Percentiles rank a stretch among this genome's conserved stretches.
phyloP scores from a whole-genome alignment of 2,888 invertebrate genomes.

The Chaetogeoica ovagalla region DNA sequence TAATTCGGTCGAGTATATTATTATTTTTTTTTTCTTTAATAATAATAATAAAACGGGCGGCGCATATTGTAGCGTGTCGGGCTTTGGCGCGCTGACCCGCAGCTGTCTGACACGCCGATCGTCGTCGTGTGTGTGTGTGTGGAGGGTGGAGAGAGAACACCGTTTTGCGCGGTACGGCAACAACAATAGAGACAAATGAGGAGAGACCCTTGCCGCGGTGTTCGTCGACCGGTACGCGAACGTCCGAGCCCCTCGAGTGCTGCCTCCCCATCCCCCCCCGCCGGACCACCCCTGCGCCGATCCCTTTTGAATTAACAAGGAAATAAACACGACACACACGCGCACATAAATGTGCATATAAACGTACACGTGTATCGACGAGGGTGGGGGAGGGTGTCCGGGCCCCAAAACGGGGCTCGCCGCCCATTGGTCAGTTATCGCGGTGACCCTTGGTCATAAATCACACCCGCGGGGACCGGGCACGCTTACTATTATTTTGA shows the following conservation, averaged over 20 bases:
- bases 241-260: constrained; percentile 13
- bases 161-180: constrained; percentile 22
- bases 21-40: too few species aligned
- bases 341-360: not conserved
- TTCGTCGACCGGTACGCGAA: not conserved
- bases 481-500: constrained; percentile 52
- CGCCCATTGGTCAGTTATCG: constrained; percentile 46
- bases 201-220: constrained; percentile 1
- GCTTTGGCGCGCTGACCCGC: constrained; percentile 38
- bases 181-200: constrained; percentile 51
- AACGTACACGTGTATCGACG: not conserved
- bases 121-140: too few species aligned
- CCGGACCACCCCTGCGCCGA: not conserved
- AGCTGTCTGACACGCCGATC: constrained; percentile 4
- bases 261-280: not conserved
- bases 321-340: constrained; percentile 40
- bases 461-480: constrained; percentile 30
- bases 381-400: not conserved
- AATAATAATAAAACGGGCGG: not conserved
- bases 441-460: constrained; percentile 51
- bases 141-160: not conserved
- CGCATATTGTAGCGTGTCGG: not conserved
- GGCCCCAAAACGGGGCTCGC: constrained; percentile 2
- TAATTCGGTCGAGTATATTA: constrained; percentile 18
- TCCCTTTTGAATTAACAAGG: constrained; percentile 48